Evolutionary conservation across 1,140 invertebrate genomes (phyloP).

Genomic region (Samia ricini): DNA sequence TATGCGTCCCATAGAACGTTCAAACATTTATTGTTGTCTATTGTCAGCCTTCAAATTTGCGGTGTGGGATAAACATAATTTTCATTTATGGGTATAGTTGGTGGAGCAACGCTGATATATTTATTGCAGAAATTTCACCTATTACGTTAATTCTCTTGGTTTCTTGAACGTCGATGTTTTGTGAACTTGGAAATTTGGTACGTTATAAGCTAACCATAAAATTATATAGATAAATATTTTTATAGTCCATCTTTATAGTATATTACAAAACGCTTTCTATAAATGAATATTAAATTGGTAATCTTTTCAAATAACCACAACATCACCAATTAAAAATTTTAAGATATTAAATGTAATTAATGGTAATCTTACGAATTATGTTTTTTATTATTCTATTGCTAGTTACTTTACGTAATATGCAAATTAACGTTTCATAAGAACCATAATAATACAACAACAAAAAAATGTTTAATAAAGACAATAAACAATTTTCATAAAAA

Average conservation of each 20-base stretch:
- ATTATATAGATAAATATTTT: background rate
- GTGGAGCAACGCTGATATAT: background rate
- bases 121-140: background rate
- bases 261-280: too few relatives aligned
- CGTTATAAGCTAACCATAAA: background rate
- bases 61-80: constrained; percentile 12
- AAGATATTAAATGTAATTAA: too few relatives aligned
- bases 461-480: too few relatives aligned
- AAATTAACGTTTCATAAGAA: too few relatives aligned
- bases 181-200: background rate
- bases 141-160: background rate
- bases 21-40: constrained; percentile 20
- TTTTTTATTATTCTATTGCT: too few relatives aligned
- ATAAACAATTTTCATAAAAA: too few relatives aligned
- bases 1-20: constrained; percentile 21
- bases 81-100: constrained; percentile 6
- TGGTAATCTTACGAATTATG: too few relatives aligned
- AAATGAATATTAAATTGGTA: too few relatives aligned
- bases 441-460: too few relatives aligned
- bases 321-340: too few relatives aligned
- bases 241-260: background rate
- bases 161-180: background rate
- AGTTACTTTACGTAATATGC: too few relatives aligned
- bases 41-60: constrained; percentile 12
- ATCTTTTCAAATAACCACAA: too few relatives aligned